A percentile compares a stretch with the other conserved stretches of the same genome.
Evolutionary conservation across 1,140 invertebrate genomes (phyloP).

Genomic region (Drosophila bipectinata): DNA sequence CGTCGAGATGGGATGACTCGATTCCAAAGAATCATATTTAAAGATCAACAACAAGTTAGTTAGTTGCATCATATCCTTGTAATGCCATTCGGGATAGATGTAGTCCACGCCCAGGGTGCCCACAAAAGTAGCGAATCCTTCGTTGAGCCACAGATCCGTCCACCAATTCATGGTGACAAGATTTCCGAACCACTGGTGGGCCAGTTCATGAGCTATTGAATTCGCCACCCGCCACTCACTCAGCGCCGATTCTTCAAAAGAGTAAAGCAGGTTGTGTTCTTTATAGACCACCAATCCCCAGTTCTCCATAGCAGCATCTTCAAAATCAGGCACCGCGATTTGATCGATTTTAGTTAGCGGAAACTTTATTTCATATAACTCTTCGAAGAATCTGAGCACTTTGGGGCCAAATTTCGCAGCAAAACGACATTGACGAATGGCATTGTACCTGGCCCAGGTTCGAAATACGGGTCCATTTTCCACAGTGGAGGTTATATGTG

Average conservation of each 20-base stretch:
- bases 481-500: conserved; percentile 84
- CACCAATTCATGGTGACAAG: conserved; percentile 92
- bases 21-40: conserved; percentile 85
- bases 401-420: conserved; percentile 85
- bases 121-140: conserved; percentile 92
- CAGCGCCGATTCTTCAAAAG: conserved; percentile 85
- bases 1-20: conserved; percentile 87
- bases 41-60: conserved; percentile 85
- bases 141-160: conserved; percentile 94
- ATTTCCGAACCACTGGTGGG: conserved; percentile 92
- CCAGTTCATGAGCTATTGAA: conserved; percentile 89
- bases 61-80: conserved; percentile 87
- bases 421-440: conserved; percentile 87
- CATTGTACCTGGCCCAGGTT: conserved; percentile 87
- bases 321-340: conserved; percentile 92
- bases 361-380: conserved; percentile 88
- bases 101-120: conserved; percentile 86
- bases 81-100: conserved; percentile 86
- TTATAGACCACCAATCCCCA: conserved; percentile 86
- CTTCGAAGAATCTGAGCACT: conserved; percentile 87
- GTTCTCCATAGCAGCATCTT: conserved; percentile 89
- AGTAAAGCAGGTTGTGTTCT: conserved; percentile 62
- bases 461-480: conserved; percentile 85
- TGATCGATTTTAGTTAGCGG: conserved; percentile 89
- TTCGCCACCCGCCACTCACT: conserved; percentile 86